These are phyloP conservation scores for Papilio xuthus DNA, from an alignment of 1,140 invertebrate species.

Conservation along the genomic window DNA sequence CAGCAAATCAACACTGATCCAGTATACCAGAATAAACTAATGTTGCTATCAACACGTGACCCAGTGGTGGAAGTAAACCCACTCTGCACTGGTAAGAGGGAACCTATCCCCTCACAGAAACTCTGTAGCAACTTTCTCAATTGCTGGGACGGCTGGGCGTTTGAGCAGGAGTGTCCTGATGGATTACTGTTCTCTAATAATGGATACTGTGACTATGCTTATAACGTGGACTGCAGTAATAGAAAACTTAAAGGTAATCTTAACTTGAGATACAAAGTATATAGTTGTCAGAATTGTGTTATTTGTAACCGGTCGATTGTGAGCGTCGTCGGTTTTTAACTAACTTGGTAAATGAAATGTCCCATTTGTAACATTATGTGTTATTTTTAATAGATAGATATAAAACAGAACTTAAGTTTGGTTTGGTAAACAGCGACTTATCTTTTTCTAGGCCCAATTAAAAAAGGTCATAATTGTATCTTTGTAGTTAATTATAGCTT, in stretches of 20 bases:
- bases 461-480: too few relatives aligned
- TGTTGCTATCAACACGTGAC: constrained; percentile 54
- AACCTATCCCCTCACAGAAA: constrained; percentile 84
- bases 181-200: constrained; percentile 83
- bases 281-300: background rate
- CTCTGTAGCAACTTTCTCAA: constrained; percentile 85
- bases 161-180: constrained; percentile 85
- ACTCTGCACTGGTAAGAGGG: constrained; percentile 70
- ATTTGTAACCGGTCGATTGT: background rate
- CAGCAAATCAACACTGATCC: constrained; percentile 67
- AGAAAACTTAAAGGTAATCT: constrained; percentile 72
- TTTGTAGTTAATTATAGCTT: too few relatives aligned
- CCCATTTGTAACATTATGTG: too few relatives aligned
- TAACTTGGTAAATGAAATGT: background rate
- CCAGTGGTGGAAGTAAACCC: constrained; percentile 57
- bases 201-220: constrained; percentile 85
- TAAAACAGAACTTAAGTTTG: too few relatives aligned
- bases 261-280: constrained; percentile 27
- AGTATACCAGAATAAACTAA: constrained; percentile 66
- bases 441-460: too few relatives aligned
- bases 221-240: constrained; percentile 84
- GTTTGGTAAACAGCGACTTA: too few relatives aligned
- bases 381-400: too few relatives aligned
- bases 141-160: constrained; percentile 86
- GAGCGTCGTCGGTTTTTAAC: background rate